Base-by-base conservation (phyloP, 2,888 invertebrate species). In the Agriopis marginaria region DNA sequence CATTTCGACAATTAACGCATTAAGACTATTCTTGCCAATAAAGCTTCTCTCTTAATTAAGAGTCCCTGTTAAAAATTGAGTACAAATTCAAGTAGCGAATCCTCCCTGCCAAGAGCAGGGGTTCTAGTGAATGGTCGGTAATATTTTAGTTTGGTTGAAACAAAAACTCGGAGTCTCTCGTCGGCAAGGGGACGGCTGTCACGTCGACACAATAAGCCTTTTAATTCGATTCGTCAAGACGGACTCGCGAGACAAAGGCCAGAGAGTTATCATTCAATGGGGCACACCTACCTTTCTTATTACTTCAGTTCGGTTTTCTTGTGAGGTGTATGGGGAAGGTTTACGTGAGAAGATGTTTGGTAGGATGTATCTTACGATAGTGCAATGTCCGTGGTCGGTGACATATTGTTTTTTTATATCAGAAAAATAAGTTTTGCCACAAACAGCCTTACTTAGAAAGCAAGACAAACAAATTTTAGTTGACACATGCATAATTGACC, bases 181-280 rank as follows among this genome's bases (percentile, higher is more conserved):
- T 66, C 53, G 60, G 85, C 80, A 85, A 87, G 89, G 88, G 87
- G 81, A 82, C 79, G 82, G 86, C 92, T 91, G 93, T 93, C 94
- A 94, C 93, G 93, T 93, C 90, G 93, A 93, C 94, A 93, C 93
- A 93, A 93, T 94, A 93, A 94, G 93, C 94, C 93, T 93, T 94
- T 93, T 93, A 93, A 93, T 94, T 94, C 93, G 93, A 94, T 93
- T 93, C 94, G 92, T 93, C 94, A 92, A 89, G 93, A 91, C 91
- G 93, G 92, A 90, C 93, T 87, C 87, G 76, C 80, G 88, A 90
- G 92, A 94, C 93, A 94, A 93, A 93, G 92, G 89, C 83, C 76
- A 56, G 83, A 82, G 90, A 89, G 94, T 94, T 94, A 94, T 94
- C 94, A 94, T 94, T 94, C 94, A 94, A 93, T 90, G 91, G 93